phyloP scores from a whole-genome alignment of 1,140 invertebrate species.

The Pogonognathellus flavescens region DNA sequence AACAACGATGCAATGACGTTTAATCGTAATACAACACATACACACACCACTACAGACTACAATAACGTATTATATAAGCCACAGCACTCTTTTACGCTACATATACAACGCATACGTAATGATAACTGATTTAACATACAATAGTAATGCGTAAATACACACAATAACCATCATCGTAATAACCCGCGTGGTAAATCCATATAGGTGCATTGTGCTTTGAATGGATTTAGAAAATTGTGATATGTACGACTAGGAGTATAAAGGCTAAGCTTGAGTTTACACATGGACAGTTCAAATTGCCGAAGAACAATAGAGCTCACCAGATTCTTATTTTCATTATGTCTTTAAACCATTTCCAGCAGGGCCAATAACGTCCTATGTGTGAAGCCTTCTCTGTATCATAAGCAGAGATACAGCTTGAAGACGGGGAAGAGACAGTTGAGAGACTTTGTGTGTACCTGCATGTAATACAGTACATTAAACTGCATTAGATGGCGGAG shows the following conservation, averaged over 20 bases:
- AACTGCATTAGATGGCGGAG: neutral
- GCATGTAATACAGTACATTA: slow-evolving; percentile 30
- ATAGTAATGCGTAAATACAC: too few species aligned
- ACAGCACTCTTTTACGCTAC: too few species aligned
- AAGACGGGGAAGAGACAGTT: neutral
- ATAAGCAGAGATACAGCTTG: neutral
- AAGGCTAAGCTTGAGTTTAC: neutral
- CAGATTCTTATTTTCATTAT: slow-evolving; percentile 43
- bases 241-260: neutral
- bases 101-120: too few species aligned
- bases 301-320: slow-evolving; percentile 33
- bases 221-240: neutral
- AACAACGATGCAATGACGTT: too few species aligned
- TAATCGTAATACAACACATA: too few species aligned
- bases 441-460: neutral
- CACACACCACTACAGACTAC: too few species aligned
- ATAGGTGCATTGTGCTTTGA: neutral
- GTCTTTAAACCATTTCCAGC: slow-evolving; percentile 20
- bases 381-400: neutral
- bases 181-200: neutral
- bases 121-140: too few species aligned
- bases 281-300: slow-evolving; percentile 11
- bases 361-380: slow-evolving; percentile 28
- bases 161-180: too few species aligned
- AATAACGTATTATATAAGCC: too few species aligned